Evolutionary conservation across 2,113 vertebrate genomes (phyloP).

Genomic region (Trinectes maculatus): DNA sequence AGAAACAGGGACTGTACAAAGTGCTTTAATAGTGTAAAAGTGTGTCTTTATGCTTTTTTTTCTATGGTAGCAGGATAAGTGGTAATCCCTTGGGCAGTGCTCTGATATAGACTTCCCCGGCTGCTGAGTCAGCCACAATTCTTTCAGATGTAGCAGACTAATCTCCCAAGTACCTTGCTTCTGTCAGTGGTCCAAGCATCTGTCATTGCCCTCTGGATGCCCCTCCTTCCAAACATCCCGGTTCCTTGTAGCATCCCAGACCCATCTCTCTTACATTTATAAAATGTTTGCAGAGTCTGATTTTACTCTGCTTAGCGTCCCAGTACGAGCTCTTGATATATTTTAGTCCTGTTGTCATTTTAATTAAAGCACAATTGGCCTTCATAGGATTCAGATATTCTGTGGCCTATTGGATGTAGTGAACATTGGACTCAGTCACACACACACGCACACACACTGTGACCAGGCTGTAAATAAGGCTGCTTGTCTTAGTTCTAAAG

Average conservation of each 20-base stretch:
- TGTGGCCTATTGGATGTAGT: neutral
- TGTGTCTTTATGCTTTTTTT: conserved; percentile 58
- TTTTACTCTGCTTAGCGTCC: neutral
- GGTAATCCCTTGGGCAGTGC: conserved; percentile 51
- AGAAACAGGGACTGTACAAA: conserved; percentile 25
- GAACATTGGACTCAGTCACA: conserved; percentile 8
- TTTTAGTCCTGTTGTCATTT: neutral
- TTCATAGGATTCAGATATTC: neutral
- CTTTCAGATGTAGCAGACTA: conserved; percentile 52
- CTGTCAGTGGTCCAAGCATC: conserved; percentile 60
- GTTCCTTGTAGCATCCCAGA: conserved; percentile 9
- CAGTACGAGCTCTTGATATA: conserved; percentile 5
- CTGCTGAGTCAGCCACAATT: conserved; percentile 70
- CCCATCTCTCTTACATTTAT: conserved; percentile 28
- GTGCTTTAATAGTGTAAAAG: conserved; percentile 46
- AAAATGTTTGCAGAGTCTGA: conserved; percentile 15
- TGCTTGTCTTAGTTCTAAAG: conserved; percentile 29
- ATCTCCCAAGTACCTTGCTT: conserved; percentile 53
- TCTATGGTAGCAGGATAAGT: conserved; percentile 70
- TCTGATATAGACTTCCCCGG: conserved; percentile 37
- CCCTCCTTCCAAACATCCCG: conserved; percentile 31
- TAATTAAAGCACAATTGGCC: neutral
- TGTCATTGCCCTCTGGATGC: conserved; percentile 37
- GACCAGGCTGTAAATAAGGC: conserved; percentile 22
- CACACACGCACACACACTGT: conserved; percentile 10